Conservation (phyloP, 2,113 vertebrate genomes). For the Copsychus sechellarum region DNA sequence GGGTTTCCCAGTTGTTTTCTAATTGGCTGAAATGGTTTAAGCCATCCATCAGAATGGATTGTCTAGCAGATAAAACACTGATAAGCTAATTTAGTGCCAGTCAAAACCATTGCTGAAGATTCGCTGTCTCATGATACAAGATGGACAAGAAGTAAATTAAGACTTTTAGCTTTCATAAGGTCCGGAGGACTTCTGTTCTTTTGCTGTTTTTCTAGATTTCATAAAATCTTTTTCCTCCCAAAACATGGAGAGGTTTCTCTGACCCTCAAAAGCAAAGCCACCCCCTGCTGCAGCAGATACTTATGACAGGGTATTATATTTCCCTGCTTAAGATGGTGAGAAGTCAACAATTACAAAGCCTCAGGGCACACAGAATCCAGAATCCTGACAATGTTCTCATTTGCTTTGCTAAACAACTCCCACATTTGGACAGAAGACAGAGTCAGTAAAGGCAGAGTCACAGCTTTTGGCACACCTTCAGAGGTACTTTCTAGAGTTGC, state of each 20-base stretch:
- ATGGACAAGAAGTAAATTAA: background rate
- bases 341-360: slow-evolving; percentile 1
- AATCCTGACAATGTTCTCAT: background rate
- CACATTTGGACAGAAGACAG: background rate
- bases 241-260: background rate
- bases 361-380: background rate
- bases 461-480: background rate
- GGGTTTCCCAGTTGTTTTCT: background rate
- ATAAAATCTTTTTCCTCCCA: background rate
- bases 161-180: background rate
- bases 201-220: background rate
- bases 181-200: background rate
- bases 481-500: background rate
- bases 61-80: background rate
- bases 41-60: background rate
- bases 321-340: background rate
- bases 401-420: background rate
- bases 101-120: background rate
- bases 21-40: background rate
- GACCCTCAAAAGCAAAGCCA: background rate
- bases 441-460: background rate
- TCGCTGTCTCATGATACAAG: background rate
- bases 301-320: background rate
- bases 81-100: background rate
- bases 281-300: background rate